Evolutionary conservation across 2,888 invertebrate species (phyloP).

Genomic region (Papilio protenor): DNA sequence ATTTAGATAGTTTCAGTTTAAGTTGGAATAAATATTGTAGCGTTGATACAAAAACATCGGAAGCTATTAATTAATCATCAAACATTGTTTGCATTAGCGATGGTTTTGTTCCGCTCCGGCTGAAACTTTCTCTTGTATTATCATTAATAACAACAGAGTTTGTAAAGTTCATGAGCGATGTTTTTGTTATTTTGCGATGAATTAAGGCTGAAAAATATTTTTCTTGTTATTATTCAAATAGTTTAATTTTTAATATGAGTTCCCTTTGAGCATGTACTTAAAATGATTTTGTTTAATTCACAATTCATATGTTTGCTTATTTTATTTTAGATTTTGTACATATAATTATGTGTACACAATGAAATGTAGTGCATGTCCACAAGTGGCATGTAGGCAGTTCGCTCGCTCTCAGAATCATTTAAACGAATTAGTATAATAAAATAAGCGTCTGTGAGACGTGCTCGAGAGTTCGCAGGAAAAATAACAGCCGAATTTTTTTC

Average conservation of each 20-base stretch:
- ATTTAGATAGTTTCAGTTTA: neutral
- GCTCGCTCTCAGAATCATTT: neutral
- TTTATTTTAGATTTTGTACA: neutral
- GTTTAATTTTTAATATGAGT: neutral
- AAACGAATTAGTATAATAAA: slow-evolving; percentile 20
- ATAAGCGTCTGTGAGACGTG: slow-evolving; percentile 1
- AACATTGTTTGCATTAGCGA: neutral
- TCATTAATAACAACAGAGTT: slow-evolving; percentile 19
- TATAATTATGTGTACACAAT: neutral
- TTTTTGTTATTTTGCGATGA: slow-evolving; percentile 2
- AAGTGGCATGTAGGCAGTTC: neutral
- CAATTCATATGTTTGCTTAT: neutral
- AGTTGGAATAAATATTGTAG: neutral
- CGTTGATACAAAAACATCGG: neutral
- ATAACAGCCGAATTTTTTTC: slow-evolving; percentile 7
- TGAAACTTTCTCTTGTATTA: neutral
- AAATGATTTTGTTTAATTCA: neutral
- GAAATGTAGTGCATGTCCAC: neutral
- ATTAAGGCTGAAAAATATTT: slow-evolving; percentile 2
- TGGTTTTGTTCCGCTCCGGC: neutral
- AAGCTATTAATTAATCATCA: slow-evolving; percentile 14
- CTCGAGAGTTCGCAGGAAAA: slow-evolving; percentile 6
- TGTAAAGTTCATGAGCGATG: neutral
- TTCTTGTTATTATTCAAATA: neutral
- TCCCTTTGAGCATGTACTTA: neutral